phyloP scores from a whole-genome alignment of 1,140 invertebrate species.

The Danaus plexippus region DNA sequence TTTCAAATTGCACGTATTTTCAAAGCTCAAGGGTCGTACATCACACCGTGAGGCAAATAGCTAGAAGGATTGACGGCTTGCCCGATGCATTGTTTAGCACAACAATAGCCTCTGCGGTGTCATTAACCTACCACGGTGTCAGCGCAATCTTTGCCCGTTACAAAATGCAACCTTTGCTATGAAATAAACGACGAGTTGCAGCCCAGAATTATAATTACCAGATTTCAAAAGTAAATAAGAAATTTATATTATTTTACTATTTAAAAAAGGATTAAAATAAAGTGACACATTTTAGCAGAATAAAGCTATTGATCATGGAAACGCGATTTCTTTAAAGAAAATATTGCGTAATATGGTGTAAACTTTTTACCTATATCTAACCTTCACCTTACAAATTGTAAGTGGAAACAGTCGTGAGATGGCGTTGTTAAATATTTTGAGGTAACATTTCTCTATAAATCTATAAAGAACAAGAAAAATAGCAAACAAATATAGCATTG shows the following conservation, averaged over 20 bases:
- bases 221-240: no score
- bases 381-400: neutral
- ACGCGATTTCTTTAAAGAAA: slow-evolving; percentile 11
- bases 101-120: slow-evolving; percentile 67
- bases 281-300: no score
- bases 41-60: slow-evolving; percentile 52
- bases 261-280: no score
- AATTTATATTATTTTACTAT: no score
- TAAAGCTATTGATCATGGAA: neutral
- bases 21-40: slow-evolving; percentile 43
- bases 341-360: neutral
- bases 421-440: no score
- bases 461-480: no score
- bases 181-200: slow-evolving; percentile 6
- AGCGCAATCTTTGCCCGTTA: slow-evolving; percentile 30
- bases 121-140: slow-evolving; percentile 63
- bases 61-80: slow-evolving; percentile 53
- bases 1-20: no score
- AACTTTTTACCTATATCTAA: slow-evolving; percentile 1
- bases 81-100: slow-evolving; percentile 61
- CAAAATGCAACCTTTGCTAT: slow-evolving; percentile 23
- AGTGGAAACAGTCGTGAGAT: neutral
- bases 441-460: no score
- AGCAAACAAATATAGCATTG: no score
- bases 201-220: no score